phyloP scores from a whole-genome alignment of 2,797 vertebrate species.

The Pseudochaenichthys georgianus region DNA sequence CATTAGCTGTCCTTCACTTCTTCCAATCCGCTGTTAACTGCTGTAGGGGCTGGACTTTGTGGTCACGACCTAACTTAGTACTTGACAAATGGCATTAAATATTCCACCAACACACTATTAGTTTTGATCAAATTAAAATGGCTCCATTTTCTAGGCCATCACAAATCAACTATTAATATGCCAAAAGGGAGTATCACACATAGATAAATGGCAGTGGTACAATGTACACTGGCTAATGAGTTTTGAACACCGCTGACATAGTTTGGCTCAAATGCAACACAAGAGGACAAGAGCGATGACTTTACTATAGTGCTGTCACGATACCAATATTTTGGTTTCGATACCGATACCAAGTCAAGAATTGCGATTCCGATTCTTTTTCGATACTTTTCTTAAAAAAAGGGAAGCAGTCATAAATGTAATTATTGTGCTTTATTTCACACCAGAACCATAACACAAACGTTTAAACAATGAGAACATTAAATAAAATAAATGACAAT shows the following conservation, averaged over 20 bases:
- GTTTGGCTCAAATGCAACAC: conserved; percentile 60
- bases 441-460: too few relatives aligned
- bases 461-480: too few relatives aligned
- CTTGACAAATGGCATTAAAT: conserved; percentile 39
- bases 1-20: conserved; percentile 21
- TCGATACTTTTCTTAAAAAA: too few relatives aligned
- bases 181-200: conserved; percentile 39
- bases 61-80: conserved; percentile 24
- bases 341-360: too few relatives aligned
- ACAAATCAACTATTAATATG: conserved; percentile 57
- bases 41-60: conserved; percentile 7
- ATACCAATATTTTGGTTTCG: too few relatives aligned
- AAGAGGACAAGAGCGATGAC: conserved; percentile 71
- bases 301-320: conserved; percentile 22
- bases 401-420: too few relatives aligned
- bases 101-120: conserved; percentile 36
- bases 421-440: too few relatives aligned
- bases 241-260: conserved; percentile 68
- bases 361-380: too few relatives aligned
- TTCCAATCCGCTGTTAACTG: background rate
- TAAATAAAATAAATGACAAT: too few relatives aligned
- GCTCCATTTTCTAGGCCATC: conserved; percentile 27
- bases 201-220: conserved; percentile 61
- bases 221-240: conserved; percentile 73
- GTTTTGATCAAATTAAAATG: conserved; percentile 49